Conservation (phyloP, 2,797 vertebrate species). For the Pipistrellus pipistrellus region DNA sequence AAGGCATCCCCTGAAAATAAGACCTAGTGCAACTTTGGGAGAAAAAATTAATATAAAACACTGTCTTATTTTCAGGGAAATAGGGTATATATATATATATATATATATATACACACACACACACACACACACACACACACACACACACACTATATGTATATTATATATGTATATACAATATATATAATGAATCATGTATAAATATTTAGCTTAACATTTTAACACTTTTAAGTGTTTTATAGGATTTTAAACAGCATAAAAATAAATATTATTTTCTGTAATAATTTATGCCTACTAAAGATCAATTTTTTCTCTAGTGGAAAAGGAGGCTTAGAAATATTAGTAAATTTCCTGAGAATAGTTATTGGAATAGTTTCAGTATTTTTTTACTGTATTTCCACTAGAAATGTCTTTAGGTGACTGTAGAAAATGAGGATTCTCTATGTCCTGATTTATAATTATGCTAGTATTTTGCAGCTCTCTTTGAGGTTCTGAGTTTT, state of each 20-base stretch:
- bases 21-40: no score
- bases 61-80: no score
- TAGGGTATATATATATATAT: no score
- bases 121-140: background rate
- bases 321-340: conserved; percentile 62
- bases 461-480: conserved; percentile 66
- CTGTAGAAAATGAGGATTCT: conserved; percentile 71
- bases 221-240: background rate
- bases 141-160: background rate
- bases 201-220: conserved; percentile 8
- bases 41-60: no score
- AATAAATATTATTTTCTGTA: background rate
- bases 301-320: conserved; percentile 13
- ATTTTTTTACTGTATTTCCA: conserved; percentile 65
- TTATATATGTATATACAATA: background rate
- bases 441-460: conserved; percentile 84
- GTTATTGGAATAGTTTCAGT: conserved; percentile 77
- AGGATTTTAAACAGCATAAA: background rate
- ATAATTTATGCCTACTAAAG: conserved; percentile 13
- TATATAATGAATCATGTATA: background rate
- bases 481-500: conserved; percentile 75
- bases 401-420: conserved; percentile 69
- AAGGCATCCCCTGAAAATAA: no score
- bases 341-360: conserved; percentile 68
- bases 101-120: no score